phyloP scores from a whole-genome alignment of 1,140 invertebrate genomes.

The Drosophila kepulauana region DNA sequence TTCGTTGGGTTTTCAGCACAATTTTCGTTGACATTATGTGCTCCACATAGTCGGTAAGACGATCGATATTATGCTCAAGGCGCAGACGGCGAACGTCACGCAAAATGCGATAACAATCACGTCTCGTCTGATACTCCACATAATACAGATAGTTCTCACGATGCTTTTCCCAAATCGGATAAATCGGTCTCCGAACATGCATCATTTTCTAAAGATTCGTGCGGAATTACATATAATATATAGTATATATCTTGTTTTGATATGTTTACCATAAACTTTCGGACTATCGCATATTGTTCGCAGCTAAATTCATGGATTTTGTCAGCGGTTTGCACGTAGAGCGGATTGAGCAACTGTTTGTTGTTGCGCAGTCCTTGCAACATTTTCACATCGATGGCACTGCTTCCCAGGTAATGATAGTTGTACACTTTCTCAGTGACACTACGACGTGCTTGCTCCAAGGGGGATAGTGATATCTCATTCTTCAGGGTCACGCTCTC shows the following conservation, averaged over 20 bases:
- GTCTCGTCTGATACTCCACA: conserved; percentile 62
- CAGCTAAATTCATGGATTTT: conserved; percentile 26
- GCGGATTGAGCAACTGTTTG: conserved; percentile 33
- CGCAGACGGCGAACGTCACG: conserved; percentile 41
- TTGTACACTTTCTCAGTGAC: conserved; percentile 45
- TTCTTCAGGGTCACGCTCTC: conserved; percentile 54
- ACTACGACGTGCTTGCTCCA: conserved; percentile 50
- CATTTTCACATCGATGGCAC: conserved; percentile 54
- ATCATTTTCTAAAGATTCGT: conserved; percentile 65
- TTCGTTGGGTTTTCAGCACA: conserved; percentile 63
- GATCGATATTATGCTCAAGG: conserved; percentile 35
- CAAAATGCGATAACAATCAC: conserved; percentile 68
- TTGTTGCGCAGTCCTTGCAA: conserved; percentile 46
- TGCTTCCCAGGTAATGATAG: conserved; percentile 59
- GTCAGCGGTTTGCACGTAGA: conserved; percentile 30
- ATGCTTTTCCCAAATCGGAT: conserved; percentile 40
- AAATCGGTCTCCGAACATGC: conserved; percentile 68
- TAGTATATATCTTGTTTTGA: not conserved
- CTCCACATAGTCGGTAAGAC: conserved; percentile 61
- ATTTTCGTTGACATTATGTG: conserved; percentile 60
- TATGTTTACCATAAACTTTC: conserved; percentile 53
- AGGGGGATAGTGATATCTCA: not conserved
- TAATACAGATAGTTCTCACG: conserved; percentile 45
- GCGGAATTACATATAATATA: no score
- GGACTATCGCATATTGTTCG: conserved; percentile 47